Percentiles rank a stretch among this genome's conserved stretches.
Conservation (phyloP, 2,113 vertebrate species). For the Petroica traversi region DNA sequence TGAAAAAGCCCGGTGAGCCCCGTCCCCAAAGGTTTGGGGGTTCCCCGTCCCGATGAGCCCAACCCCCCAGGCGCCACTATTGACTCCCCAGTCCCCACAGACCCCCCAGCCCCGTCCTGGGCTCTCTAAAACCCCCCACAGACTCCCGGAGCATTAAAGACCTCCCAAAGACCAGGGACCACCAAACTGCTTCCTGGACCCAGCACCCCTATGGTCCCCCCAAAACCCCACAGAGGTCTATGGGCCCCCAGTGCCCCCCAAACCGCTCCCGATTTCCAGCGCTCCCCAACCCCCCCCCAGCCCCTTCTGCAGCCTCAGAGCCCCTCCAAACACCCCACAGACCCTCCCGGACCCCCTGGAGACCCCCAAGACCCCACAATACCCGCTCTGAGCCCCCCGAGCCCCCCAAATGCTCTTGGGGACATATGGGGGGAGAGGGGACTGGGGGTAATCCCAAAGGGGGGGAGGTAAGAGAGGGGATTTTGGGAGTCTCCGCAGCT, state of each 20-base stretch:
- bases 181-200: neutral
- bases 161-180: neutral
- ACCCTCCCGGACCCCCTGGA: neutral
- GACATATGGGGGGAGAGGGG: neutral
- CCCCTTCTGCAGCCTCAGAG: neutral
- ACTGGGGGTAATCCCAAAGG: too few relatives aligned
- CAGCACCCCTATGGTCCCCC: too few relatives aligned
- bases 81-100: too few relatives aligned
- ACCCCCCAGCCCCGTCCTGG: neutral
- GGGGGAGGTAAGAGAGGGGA: neutral
- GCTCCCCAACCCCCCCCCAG: neutral
- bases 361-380: neutral
- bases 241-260: neutral
- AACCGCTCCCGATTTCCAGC: neutral
- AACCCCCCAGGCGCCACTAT: neutral
- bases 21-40: too few relatives aligned
- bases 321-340: neutral
- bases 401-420: neutral
- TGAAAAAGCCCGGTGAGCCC: neutral
- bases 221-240: neutral
- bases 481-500: neutral
- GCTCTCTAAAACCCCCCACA: neutral
- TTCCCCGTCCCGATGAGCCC: neutral
- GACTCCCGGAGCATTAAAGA: neutral
- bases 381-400: neutral